Evolutionary conservation across 2,113 vertebrate genomes (phyloP).

Genomic region (Poeciliopsis turrubarensis): DNA sequence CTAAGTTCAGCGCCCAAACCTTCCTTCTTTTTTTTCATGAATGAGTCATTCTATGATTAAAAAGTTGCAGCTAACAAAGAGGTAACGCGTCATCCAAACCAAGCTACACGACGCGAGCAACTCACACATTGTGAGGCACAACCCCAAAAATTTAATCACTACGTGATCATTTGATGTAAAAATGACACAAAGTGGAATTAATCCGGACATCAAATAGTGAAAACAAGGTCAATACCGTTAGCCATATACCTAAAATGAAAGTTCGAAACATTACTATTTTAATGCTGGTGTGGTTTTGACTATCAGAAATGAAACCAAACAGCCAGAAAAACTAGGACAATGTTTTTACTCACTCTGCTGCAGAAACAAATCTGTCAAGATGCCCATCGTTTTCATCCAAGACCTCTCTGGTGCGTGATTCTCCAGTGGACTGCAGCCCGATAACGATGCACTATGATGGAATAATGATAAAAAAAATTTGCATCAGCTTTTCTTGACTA

Average conservation of each 20-base stretch:
- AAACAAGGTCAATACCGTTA: neutral
- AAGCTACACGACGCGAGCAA: neutral
- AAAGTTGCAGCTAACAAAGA: neutral
- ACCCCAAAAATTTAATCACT: neutral
- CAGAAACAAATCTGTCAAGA: slow-evolving; percentile 93
- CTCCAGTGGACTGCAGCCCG: slow-evolving; percentile 95
- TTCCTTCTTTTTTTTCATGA: slow-evolving; percentile 14
- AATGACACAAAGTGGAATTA: neutral
- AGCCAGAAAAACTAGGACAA: neutral
- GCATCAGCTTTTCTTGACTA: neutral
- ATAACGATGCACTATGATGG: slow-evolving; percentile 90
- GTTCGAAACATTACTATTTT: neutral
- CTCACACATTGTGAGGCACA: neutral
- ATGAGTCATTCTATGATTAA: slow-evolving; percentile 21
- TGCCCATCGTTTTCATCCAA: slow-evolving; percentile 93
- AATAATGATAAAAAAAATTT: neutral
- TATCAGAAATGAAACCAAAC: neutral
- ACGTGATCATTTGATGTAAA: neutral
- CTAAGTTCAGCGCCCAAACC: slow-evolving; percentile 6
- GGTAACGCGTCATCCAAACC: neutral
- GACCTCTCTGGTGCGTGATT: slow-evolving; percentile 95
- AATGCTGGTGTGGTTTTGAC: neutral
- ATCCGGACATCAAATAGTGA: neutral
- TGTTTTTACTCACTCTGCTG: slow-evolving; percentile 88
- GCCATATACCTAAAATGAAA: neutral